Base-by-base conservation (phyloP, 2,888 invertebrate genomes). In the Lepidocyrtinus sp. region DNA sequence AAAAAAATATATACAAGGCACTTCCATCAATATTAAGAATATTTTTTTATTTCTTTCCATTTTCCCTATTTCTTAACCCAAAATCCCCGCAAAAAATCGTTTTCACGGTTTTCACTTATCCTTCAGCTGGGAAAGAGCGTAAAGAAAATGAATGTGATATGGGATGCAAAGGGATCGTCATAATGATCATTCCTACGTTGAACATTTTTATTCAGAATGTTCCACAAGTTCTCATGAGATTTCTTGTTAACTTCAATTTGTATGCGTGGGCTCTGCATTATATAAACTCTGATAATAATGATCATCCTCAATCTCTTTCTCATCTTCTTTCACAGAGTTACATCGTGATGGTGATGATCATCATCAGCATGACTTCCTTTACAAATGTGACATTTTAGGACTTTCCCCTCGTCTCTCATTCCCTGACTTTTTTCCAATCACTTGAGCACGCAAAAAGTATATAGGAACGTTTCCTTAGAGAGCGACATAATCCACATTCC, bases 191-290 rank as follows among this genome's bases (percentile, higher is more conserved):
- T 36, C 36, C 7, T 36, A 12, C n/a, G n/a, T n/a, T n/a, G n/a
- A n/a, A n/a, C n/a, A 5, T 55, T 55, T 55, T n/a, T 17, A 9
- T 12, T 55, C 55, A 55, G 12, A 7, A 36, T 36, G 36, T 55
- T 55, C 17, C 17, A 55, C 17, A 55, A 55, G 55, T 55, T n/a
- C 55, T n/a, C 55, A 55, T 55, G 17, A 55, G 55, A 55, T 12
- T 55, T 55, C 75, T 75, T 69, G 69, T 75, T 75, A 75, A 26
- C 19, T 63, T 67, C 67, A 75, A 75, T 75, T 75, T 75, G 69
- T 69, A 75, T 75, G 75, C 69, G 2, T 36, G 7, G 15, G 55
- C 55, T 50, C 24, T 24, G 46, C 72, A 72, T 72, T 72, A 46
- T 63, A 72, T 72, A 55, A 55, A 55, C n/a, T 55, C 55, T 64